These are phyloP conservation scores for Brienomyrus brachyistius DNA, from an alignment of 2,113 vertebrate genomes.

Conservation along the genomic window DNA sequence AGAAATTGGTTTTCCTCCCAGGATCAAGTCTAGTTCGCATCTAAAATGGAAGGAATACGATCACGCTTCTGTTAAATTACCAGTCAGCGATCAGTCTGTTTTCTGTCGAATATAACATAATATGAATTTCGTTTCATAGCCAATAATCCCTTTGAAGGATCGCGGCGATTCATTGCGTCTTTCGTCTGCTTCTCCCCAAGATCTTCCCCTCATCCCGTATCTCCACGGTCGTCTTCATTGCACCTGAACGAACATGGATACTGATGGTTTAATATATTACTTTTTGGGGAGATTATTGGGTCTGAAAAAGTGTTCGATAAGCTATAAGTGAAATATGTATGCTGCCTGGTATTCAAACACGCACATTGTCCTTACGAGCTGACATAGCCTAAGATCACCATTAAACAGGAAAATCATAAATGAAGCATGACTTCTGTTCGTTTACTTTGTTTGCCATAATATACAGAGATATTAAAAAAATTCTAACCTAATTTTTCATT, in stretches of 20 bases:
- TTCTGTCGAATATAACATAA: background rate
- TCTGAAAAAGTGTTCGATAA: background rate
- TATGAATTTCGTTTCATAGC: background rate
- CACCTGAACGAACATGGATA: background rate
- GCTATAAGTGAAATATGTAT: background rate
- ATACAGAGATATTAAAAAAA: background rate
- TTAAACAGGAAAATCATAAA: background rate
- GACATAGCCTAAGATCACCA: background rate
- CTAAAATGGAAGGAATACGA: constrained; percentile 27
- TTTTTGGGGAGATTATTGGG: background rate
- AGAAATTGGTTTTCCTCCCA: constrained; percentile 33
- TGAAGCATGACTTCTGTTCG: background rate
- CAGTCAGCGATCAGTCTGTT: background rate
- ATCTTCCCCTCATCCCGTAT: background rate
- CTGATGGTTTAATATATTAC: background rate
- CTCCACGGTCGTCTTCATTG: background rate
- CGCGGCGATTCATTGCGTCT: background rate
- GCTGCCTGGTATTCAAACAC: background rate
- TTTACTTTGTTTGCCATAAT: background rate
- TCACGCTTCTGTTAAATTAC: constrained; percentile 24
- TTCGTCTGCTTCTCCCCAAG: background rate
- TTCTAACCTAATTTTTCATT: background rate
- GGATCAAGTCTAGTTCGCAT: constrained; percentile 6
- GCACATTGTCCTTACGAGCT: background rate
- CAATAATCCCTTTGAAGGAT: background rate